Conservation (phyloP, 2,113 vertebrate genomes). For the Scytalopus superciliaris region DNA sequence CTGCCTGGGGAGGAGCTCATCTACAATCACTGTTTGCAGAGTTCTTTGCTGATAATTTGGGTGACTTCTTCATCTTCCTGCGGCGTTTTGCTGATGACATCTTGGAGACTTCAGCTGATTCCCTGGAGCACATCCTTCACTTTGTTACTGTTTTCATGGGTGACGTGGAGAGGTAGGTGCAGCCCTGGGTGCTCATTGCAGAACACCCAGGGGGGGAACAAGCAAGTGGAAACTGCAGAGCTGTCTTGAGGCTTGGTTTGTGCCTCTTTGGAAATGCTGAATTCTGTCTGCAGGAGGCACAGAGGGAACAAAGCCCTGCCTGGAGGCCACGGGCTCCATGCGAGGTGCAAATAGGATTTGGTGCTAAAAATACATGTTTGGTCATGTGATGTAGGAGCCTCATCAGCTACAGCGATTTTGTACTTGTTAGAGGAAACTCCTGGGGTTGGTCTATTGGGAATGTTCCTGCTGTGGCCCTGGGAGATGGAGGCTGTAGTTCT, state of each 20-base stretch:
- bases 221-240: neutral
- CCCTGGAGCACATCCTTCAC: conserved; percentile 89
- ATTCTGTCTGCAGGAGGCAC: neutral
- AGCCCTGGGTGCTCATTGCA: neutral
- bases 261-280: neutral
- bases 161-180: conserved; percentile 86
- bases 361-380: neutral
- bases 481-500: neutral
- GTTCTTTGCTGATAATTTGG: conserved; percentile 96
- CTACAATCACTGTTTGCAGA: conserved; percentile 72
- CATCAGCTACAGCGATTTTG: neutral
- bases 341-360: neutral
- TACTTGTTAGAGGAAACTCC: neutral
- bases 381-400: neutral
- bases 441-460: neutral
- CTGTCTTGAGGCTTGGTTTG: neutral
- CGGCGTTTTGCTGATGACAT: conserved; percentile 93
- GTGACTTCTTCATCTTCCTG: conserved; percentile 96
- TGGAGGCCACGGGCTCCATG: neutral
- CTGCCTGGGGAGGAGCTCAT: neutral
- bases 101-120: conserved; percentile 89
- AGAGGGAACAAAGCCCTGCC: neutral
- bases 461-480: neutral
- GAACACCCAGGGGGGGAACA: neutral
- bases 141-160: conserved; percentile 96